Evolutionary conservation across 1,140 invertebrate species (phyloP), one percentile per base, ranked within the genome.

Genomic region (Schmidtea mediterranea): DNA sequence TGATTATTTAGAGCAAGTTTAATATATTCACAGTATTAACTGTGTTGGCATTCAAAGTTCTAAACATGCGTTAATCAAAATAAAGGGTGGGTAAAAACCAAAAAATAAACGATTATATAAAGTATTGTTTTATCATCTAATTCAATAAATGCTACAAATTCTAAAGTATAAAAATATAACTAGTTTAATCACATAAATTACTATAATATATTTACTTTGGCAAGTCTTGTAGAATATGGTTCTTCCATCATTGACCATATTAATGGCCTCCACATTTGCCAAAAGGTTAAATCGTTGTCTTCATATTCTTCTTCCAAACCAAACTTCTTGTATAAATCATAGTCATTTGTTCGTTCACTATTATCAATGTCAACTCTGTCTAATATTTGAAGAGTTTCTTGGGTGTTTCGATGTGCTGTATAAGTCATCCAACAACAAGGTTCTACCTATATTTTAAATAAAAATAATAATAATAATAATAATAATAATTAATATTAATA

Each of bases 381-480:
- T 55, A 95, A 71, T 48, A 94, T 87, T 21, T 84, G 80, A 57
- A 97, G 69, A n/a, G 87, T 94, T 68, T 86, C 83, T 76, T 62
- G 43, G 1, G 89, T 95, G 70, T 97, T 87, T 58, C 90, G 74
- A 74, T 97, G 89, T 75, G 87, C 68, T n/a, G n/a, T 83, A 69
- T 86, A 87, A 2, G 82, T 87, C 66, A 81, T 84, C 82, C 81
- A 86, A 63, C 89, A 97, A 66, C 89, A 95, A 0, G 87, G 87
- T 64, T 97, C 89, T 50, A 84, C 73, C 36, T 37, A n/a, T 37
- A n/a, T n/a, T 68, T 84, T 87, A 39, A 82, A 78, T 61, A 90
- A 84, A 47, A 90, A 71, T 2, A 63, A n/a, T n/a, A n/a, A n/a
- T n/a, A n/a, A n/a, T n/a, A n/a, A n/a, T n/a, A n/a, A n/a, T n/a